Evolutionary conservation across 2,888 invertebrate genomes (phyloP), one percentile per base, ranked within the genome.

Genomic region (Athripsodes cinereus): DNA sequence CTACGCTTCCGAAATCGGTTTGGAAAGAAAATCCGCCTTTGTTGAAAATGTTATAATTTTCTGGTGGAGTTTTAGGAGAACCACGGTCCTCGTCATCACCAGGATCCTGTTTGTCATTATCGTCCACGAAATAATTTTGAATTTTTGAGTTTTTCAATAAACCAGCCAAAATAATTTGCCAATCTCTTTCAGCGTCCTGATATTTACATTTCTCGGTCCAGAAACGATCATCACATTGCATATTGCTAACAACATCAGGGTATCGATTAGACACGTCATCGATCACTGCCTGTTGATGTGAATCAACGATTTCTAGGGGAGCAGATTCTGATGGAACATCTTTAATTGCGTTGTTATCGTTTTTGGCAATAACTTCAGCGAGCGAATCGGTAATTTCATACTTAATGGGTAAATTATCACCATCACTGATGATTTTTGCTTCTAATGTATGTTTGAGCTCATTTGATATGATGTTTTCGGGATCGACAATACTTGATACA

Each of bases 1-100:
- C 87, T 68, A 87, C 84, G 52, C 85, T 82, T 66, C 85, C 80
- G 67, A 83, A 84, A 68, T 84, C 83, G 13, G 87, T 84, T 40
- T 48, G 59, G 48, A 35, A 52, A 19, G 64, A 53, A 46, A 51
- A 53, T 18, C 53, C 65, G 68, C 73, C 10, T 46, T 51, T 16
- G 70, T 67, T 61, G 71, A 73, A 40, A 74, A 76, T 21, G 68
- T 66, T 49, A 26, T 35, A 52, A 20, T 54, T 21, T 22, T 49
- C 47, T n/a, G 50, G 58, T 11, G 65, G 60, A 22, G 69, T 65
- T 57, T 61, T 64, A 34, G 69, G 70, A 16, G 71, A 68, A 53
- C 68, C 77, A 54, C 78, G 72, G 61, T 79, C 83, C 67, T 82
- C 82, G 68, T 79, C 75, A 67, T 81, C 80, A 65, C 79, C 82